phyloP scores from a whole-genome alignment of 2,888 invertebrate species.

The Polyploca ridens region DNA sequence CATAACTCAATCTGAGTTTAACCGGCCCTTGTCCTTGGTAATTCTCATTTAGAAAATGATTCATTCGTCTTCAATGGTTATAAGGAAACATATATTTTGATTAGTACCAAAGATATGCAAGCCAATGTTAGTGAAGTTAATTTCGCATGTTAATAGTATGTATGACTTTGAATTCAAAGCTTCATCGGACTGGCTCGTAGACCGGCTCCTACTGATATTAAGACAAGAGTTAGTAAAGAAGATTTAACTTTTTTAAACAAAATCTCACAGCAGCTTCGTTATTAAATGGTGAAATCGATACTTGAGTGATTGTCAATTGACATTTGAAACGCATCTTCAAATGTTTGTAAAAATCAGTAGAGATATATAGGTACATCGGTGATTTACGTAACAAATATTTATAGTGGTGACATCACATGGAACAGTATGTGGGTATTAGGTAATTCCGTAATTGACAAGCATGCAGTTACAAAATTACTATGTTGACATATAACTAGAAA shows the following conservation, averaged over 20 bases:
- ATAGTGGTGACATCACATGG: constrained; percentile 44
- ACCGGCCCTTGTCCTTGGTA: constrained; percentile 44
- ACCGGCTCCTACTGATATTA: no score
- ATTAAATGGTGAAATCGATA: constrained; percentile 11
- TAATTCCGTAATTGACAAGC: constrained; percentile 38
- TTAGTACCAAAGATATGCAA: background rate
- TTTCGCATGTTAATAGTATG: background rate
- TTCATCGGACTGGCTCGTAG: background rate
- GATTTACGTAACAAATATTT: constrained; percentile 49
- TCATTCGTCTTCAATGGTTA: constrained; percentile 30
- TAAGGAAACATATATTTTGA: background rate
- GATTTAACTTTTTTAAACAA: background rate
- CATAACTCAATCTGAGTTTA: constrained; percentile 42
- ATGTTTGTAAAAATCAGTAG: constrained; percentile 11
- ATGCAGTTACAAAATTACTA: background rate
- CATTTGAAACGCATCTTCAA: constrained; percentile 27
- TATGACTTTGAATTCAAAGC: background rate
- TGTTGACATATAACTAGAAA: constrained; percentile 5
- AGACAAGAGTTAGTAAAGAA: no score
- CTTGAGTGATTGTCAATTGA: constrained; percentile 38
- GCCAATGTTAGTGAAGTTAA: background rate
- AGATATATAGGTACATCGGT: constrained; percentile 9
- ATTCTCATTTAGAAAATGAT: constrained; percentile 52
- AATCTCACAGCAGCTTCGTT: background rate
- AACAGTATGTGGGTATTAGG: constrained; percentile 39